These are phyloP conservation scores for Siphlonurus alternatus DNA, from an alignment of 2,888 invertebrate genomes.

Conservation along the genomic window DNA sequence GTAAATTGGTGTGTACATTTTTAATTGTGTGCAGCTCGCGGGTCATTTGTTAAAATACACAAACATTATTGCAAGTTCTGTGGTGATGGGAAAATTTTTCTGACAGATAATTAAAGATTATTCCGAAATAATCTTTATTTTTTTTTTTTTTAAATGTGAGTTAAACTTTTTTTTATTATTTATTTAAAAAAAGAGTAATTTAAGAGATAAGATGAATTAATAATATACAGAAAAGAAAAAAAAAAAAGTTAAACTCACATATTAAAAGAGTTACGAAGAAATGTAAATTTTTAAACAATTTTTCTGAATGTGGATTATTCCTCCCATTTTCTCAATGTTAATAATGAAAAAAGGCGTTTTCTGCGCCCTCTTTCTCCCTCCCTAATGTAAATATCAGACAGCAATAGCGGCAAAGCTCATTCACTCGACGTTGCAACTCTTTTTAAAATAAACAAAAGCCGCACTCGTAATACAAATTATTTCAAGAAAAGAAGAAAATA, in stretches of 20 bases:
- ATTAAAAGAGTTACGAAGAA: background rate
- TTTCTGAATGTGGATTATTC: background rate
- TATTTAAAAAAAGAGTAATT: background rate
- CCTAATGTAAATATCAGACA: background rate
- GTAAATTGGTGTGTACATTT: background rate
- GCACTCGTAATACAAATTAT: background rate
- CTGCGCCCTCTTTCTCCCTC: background rate
- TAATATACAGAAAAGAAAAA: background rate
- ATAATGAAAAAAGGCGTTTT: background rate
- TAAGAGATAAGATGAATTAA: background rate
- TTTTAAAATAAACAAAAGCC: too few species aligned
- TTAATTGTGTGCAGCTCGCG: background rate
- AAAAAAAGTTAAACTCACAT: background rate
- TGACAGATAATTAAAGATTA: too few species aligned
- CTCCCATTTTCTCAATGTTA: background rate
- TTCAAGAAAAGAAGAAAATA: background rate
- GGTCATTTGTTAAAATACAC: background rate
- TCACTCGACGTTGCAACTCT: background rate
- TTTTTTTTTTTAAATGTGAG: background rate
- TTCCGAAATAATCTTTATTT: background rate
- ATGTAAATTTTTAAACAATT: background rate
- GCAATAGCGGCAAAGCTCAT: background rate
- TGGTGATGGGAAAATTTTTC: background rate
- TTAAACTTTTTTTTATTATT: too few species aligned
- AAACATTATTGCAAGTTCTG: background rate